phyloP scores from a whole-genome alignment of 2,888 invertebrate species.

The Watsonalla cultraria region DNA sequence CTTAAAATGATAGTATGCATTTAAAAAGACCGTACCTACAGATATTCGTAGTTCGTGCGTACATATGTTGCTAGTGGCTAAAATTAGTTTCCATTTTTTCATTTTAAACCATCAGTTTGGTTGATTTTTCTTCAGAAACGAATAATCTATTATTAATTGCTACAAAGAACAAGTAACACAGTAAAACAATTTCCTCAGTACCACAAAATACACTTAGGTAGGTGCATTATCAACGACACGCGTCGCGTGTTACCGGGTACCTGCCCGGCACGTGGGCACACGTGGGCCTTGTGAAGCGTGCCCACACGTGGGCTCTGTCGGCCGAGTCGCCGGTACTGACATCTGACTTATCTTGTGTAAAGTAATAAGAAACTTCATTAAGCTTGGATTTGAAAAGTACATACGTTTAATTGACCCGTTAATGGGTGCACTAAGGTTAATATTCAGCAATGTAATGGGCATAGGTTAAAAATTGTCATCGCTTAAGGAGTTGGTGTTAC shows the following conservation, averaged over 20 bases:
- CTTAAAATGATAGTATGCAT: too few relatives aligned
- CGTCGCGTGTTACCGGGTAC: conserved; percentile 37
- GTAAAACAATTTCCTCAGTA: not conserved
- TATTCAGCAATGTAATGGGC: too few relatives aligned
- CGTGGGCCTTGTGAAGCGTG: conserved; percentile 45
- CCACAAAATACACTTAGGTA: not conserved
- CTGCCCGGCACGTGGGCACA: conserved; percentile 41
- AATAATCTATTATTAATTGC: too few relatives aligned
- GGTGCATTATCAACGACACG: conserved; percentile 31
- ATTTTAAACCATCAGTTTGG: too few relatives aligned
- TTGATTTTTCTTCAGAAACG: too few relatives aligned
- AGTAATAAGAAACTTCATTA: not conserved
- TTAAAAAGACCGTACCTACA: too few relatives aligned
- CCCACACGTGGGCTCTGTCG: conserved; percentile 52
- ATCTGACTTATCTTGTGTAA: conserved; percentile 37
- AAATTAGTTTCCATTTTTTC: too few relatives aligned
- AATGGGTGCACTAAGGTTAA: too few relatives aligned
- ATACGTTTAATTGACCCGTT: not conserved
- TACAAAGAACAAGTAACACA: not conserved
- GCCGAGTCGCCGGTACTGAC: conserved; percentile 32
- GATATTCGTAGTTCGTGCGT: too few relatives aligned
- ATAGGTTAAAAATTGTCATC: too few relatives aligned
- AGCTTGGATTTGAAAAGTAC: not conserved
- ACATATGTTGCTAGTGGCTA: too few relatives aligned
- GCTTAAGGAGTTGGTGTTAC: too few relatives aligned